Base-by-base conservation (phyloP, 2,888 invertebrate species). In the Conchocele bisecta region DNA sequence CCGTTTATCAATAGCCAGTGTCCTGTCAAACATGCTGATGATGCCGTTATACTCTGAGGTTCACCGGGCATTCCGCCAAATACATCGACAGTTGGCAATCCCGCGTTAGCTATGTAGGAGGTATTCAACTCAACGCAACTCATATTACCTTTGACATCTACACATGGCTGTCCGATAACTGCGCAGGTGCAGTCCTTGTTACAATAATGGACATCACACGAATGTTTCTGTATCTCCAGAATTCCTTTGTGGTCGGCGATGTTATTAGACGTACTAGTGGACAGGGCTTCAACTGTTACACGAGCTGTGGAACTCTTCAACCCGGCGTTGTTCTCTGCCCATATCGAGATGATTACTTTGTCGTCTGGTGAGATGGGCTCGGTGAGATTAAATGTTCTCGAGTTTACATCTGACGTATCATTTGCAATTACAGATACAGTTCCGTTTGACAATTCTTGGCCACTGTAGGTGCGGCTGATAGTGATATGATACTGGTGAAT, bases 161-260 rank as follows among this genome's bases (percentile, higher is more conserved):
- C 28, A 51, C 84, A 84, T 29, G 61, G 67, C 24, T 67, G 42
- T 29, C 81, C 81, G 15, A 81, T 15, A 2, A 75, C 75, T 3
- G 75, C 70, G 22, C 79, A 79, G 3, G 79, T 79, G 31, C 80
- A 80, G 11, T 80, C 74, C 20, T 72, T 67, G 29, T 72, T 76
- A 28, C 78, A 79, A 33, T 57, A 75, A 37, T 79, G 69, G 15
- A 66, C 24, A 24, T 61, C 67, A 59, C 78, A 78, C 1, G 78
- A 76, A 50, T 81, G 78, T 39, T 58, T 73, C 39, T 72, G 56
- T 15, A 61, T 53, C n/a, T 70, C 54, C 3, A 66, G 50, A 9
- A 56, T 24, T 28, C 64, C 70, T 0, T 28, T 26, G 4, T 54
- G 3, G 41, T n/a, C 17, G n/a, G n/a, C n/a, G n/a, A n/a, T n/a